phyloP scores from a whole-genome alignment of 1,140 invertebrate species.

The Atopsyche davidsoni region DNA sequence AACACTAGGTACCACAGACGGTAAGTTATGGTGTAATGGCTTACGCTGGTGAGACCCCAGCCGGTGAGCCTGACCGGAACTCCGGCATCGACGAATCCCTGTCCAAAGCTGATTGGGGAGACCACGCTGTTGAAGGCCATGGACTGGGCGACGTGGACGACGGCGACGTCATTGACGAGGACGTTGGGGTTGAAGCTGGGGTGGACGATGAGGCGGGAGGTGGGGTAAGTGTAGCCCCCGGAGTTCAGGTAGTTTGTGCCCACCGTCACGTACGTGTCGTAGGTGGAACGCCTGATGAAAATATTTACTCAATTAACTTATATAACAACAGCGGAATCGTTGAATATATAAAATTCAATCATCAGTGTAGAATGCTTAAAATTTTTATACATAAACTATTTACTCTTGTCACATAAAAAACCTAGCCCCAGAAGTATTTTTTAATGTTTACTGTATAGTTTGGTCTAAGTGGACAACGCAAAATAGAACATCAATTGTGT shows the following conservation, averaged over 20 bases:
- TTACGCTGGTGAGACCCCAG: slow-evolving; percentile 46
- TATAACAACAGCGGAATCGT: no score
- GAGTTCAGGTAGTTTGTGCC: slow-evolving; percentile 47
- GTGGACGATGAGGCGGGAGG: slow-evolving; percentile 43
- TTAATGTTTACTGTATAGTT: no score
- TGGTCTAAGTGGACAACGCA: no score
- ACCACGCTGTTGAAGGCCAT: slow-evolving; percentile 41
- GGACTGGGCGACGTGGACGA: slow-evolving; percentile 40
- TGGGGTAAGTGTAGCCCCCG: slow-evolving; percentile 44
- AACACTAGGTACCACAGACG: no score
- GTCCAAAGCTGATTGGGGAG: slow-evolving; percentile 39
- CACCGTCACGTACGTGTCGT: slow-evolving; percentile 39
- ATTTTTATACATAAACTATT: no score
- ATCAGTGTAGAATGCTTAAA: no score
- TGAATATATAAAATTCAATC: no score
- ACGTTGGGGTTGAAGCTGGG: slow-evolving; percentile 41
- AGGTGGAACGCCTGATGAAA: slow-evolving; percentile 31
- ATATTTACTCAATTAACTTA: no score
- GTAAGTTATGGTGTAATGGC: no score
- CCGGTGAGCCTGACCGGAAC: slow-evolving; percentile 41
- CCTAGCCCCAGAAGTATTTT: no score
- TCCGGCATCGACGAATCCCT: slow-evolving; percentile 34
- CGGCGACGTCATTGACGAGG: slow-evolving; percentile 50
- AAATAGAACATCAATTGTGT: no score
- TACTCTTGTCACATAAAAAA: no score